Evolutionary conservation across 2,888 invertebrate species (phyloP), one percentile per base, ranked within the genome.

Genomic region (Helicoverpa assulta): DNA sequence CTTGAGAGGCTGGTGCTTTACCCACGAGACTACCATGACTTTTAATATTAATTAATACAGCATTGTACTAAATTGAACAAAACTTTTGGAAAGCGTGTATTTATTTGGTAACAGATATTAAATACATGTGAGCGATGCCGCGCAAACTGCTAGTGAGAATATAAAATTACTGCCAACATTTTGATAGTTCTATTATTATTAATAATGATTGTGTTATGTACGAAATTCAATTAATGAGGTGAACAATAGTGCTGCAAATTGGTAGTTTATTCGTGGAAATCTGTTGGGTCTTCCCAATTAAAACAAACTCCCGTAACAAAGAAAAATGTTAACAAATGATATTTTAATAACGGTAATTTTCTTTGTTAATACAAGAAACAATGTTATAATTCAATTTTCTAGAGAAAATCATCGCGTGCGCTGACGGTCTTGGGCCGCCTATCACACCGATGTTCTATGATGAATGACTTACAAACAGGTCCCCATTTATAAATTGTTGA

Each of bases 401-500:
- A 76, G 79, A 77, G 78, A 80, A 86, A 80, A 81, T 74, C 29
- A 78, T 88, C 82, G 86, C 87, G 87, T 88, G 86, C 51, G 63
- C 66, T 60, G 58, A 43, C 8, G 63, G 19, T 63, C 47, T 63
- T 55, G 59, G 73, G 56, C 64, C 21, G 62, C 18, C 56, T 60
- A 52, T 77, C 64, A 70, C 73, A 70, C 64, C 69, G 76, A 65
- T 33, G 18, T 53, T 57, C 57, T 19, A 3, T 37, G 52, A 57
- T 61, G 40, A 78, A 61, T 54, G 21, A 16, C 53, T 26, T 5
- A 60, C 60, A 29, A 72, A 47, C 67, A 75, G 68, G 52, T 72
- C 72, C 63, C 18, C 57, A n/a, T 26, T 57, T 65, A 63, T 51
- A 57, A 16, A n/a, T 60, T 53, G 67, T 18, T 50, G 8, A 55